Evolutionary conservation across 1,140 invertebrate species (phyloP).

Genomic region (Drosophila baimaii): DNA sequence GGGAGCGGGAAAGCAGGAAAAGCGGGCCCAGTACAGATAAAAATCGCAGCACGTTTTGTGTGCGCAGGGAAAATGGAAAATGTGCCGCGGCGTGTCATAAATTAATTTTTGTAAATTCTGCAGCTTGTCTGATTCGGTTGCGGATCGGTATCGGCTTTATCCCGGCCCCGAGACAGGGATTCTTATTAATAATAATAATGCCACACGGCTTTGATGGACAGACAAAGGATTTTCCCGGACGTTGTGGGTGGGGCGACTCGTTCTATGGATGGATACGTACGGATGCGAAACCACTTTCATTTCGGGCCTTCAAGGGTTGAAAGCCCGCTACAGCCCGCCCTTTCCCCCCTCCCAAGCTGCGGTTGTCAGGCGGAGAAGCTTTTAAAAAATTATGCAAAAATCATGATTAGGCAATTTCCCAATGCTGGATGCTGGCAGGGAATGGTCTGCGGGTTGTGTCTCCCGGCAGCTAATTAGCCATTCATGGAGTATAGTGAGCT

Average conservation of each 20-base stretch:
- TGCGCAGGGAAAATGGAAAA: constrained; percentile 63
- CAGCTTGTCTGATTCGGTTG: constrained; percentile 52
- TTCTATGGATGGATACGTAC: neutral
- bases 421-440: constrained; percentile 35
- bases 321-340: no score
- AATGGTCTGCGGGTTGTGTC: constrained; percentile 29
- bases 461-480: constrained; percentile 65
- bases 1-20: constrained; percentile 11
- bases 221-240: constrained; percentile 51
- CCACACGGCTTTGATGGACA: constrained; percentile 49
- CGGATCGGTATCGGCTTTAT: constrained; percentile 38
- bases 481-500: constrained; percentile 50
- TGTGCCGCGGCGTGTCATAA: constrained; percentile 74
- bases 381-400: constrained; percentile 79
- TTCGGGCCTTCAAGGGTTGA: constrained; percentile 52
- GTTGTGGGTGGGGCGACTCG: constrained; percentile 14
- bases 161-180: constrained; percentile 29
- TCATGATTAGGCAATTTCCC: constrained; percentile 74
- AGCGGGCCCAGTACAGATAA: constrained; percentile 48
- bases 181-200: constrained; percentile 66
- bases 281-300: constrained; percentile 54
- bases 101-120: constrained; percentile 76
- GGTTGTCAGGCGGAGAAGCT: constrained; percentile 53
- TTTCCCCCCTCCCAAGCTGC: constrained; percentile 29
- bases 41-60: constrained; percentile 72